phyloP scores from a whole-genome alignment of 2,797 vertebrate genomes.

The Helicolenus hilgendorfi region DNA sequence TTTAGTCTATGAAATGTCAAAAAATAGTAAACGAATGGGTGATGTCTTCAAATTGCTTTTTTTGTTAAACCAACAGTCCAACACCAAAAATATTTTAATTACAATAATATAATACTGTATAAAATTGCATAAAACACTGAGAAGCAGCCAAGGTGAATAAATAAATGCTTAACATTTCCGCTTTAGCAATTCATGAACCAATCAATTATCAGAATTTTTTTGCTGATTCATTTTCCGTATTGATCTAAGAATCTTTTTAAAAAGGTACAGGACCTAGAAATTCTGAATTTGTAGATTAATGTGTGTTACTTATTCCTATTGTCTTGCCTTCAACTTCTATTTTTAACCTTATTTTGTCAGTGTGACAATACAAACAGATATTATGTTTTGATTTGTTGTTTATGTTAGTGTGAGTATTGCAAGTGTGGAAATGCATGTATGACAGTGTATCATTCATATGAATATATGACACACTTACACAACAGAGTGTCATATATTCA shows the following conservation, averaged over 20 bases:
- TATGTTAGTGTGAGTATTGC: no score
- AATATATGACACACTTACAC: no score
- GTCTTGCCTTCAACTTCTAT: neutral
- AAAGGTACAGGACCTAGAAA: neutral
- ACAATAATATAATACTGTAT: neutral
- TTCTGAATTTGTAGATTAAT: neutral
- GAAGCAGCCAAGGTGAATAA: neutral
- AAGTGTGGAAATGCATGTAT: neutral
- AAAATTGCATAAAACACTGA: neutral
- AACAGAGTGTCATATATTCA: no score
- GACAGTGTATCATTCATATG: neutral
- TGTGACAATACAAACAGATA: neutral
- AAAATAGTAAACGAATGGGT: no score
- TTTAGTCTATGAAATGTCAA: no score
- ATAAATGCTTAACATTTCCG: neutral
- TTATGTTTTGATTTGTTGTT: no score
- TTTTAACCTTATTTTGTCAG: neutral
- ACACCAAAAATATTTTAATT: no score
- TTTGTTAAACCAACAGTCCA: neutral
- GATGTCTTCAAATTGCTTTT: no score
- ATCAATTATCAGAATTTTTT: neutral
- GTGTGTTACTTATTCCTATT: neutral
- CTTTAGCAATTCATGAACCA: neutral
- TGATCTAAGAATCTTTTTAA: neutral
- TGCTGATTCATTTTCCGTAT: neutral